These are phyloP conservation scores for Phoxinus phoxinus DNA, from an alignment of 2,113 vertebrate genomes.

Conservation along the genomic window DNA sequence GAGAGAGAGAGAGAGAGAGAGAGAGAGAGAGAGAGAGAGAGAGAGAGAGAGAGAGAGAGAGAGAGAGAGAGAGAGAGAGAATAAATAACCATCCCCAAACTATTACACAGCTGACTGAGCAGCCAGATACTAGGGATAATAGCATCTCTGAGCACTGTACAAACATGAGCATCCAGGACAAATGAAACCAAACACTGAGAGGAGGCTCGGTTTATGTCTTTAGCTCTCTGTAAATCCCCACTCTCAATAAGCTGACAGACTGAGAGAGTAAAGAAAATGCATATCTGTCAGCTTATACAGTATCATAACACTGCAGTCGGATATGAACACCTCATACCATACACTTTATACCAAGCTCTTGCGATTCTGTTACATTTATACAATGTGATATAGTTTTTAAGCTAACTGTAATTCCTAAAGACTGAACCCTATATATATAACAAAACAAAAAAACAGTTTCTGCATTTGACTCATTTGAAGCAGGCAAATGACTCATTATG, in stretches of 20 bases:
- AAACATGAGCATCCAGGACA: slow-evolving; percentile 9
- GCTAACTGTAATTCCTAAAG: too few relatives aligned
- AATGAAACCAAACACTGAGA: neutral
- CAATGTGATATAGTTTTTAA: too few relatives aligned
- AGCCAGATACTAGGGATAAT: neutral
- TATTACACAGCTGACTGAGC: slow-evolving; percentile 34
- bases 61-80: neutral
- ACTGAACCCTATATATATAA: too few relatives aligned
- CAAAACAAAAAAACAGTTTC: too few relatives aligned
- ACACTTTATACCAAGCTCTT: neutral
- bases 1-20: too few relatives aligned
- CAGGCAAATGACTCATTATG: too few relatives aligned
- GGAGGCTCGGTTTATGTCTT: neutral
- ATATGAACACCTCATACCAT: neutral
- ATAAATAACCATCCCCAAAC: slow-evolving; percentile 9
- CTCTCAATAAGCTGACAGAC: neutral
- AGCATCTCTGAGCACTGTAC: slow-evolving; percentile 6
- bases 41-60: neutral
- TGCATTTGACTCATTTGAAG: too few relatives aligned
- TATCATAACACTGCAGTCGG: neutral
- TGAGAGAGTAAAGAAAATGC: neutral
- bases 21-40: neutral
- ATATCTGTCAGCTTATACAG: neutral
- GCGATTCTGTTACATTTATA: neutral
- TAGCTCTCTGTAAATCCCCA: neutral